phyloP scores from a whole-genome alignment of 1,140 invertebrate genomes.

The Megathymus violae region DNA sequence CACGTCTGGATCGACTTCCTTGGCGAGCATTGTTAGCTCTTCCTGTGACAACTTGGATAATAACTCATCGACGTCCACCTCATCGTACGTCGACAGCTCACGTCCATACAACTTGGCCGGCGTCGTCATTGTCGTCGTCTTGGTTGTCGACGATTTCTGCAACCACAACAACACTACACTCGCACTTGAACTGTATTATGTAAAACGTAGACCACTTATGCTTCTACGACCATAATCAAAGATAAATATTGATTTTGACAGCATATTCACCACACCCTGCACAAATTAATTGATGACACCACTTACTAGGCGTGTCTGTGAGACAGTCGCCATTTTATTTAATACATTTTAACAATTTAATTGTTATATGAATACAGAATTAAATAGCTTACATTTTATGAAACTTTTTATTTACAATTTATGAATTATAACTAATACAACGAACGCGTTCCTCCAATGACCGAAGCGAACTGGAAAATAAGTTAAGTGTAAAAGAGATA shows the following conservation, averaged over 20 bases:
- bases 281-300: constrained; percentile 58
- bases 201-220: constrained; percentile 36
- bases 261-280: constrained; percentile 69
- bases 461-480: constrained; percentile 67
- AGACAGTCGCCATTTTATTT: neutral
- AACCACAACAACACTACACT: constrained; percentile 69
- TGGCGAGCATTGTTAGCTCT: constrained; percentile 98
- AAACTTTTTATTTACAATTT: constrained; percentile 36
- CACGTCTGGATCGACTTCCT: constrained; percentile 99
- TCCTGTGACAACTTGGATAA: constrained; percentile 96
- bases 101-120: constrained; percentile 95
- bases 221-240: constrained; percentile 29
- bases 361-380: neutral
- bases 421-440: constrained; percentile 38
- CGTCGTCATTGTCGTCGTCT: constrained; percentile 94
- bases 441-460: constrained; percentile 56
- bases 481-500: constrained; percentile 42
- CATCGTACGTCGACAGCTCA: constrained; percentile 96
- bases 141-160: constrained; percentile 93
- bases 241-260: constrained; percentile 57
- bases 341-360: neutral
- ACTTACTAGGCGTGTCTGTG: constrained; percentile 5
- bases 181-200: constrained; percentile 44
- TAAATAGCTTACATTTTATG: constrained; percentile 43
- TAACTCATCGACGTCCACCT: constrained; percentile 98